A percentile compares a stretch with the other conserved stretches of the same genome.
Conservation (phyloP, 2,113 vertebrate species). For the Semnopithecus entellus region DNA sequence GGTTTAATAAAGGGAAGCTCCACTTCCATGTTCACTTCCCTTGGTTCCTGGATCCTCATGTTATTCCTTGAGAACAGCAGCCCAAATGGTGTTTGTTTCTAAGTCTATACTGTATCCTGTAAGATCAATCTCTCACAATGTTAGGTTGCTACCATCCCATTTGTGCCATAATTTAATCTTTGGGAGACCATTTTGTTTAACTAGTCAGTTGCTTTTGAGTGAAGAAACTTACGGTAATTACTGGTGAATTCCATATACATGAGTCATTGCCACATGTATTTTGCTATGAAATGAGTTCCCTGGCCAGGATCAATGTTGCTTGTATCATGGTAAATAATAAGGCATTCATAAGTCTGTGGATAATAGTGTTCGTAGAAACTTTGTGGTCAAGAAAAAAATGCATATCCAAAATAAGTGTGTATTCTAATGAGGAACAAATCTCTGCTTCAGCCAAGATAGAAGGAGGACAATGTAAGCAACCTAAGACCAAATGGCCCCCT, state of each 20-base stretch:
- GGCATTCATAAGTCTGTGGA: not conserved
- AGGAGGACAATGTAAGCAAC: not conserved
- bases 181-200: not conserved
- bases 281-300: not conserved
- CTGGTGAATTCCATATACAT: not conserved
- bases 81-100: slow-evolving; percentile 6
- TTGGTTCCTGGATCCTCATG: not conserved
- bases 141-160: not conserved
- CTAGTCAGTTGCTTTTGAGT: not conserved
- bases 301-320: not conserved
- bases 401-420: not conserved
- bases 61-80: not conserved
- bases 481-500: not conserved
- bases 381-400: not conserved
- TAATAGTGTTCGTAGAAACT: not conserved
- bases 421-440: not conserved
- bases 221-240: not conserved
- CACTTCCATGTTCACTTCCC: not conserved
- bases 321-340: not conserved
- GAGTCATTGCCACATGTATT: not conserved
- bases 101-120: not conserved
- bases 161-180: not conserved
- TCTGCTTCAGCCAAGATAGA: not conserved
- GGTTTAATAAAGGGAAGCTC: not conserved
- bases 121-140: not conserved